Evolutionary conservation across 1,140 invertebrate genomes (phyloP).

Genomic region (Drosophila sechellia): DNA sequence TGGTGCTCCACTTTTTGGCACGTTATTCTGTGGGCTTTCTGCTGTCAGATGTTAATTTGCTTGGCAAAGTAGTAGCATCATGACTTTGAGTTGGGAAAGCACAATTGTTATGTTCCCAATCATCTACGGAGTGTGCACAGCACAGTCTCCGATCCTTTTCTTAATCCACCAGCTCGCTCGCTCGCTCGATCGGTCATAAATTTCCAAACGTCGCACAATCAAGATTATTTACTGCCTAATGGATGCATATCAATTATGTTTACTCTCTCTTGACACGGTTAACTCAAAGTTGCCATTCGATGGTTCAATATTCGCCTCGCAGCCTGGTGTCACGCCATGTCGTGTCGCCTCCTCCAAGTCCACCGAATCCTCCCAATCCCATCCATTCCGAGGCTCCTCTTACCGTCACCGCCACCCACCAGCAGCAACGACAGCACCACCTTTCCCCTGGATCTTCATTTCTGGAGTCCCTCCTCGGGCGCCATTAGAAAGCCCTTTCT

Average conservation of each 20-base stretch:
- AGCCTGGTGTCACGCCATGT: conserved; percentile 42
- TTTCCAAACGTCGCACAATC: conserved; percentile 27
- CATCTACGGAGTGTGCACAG: too few relatives aligned
- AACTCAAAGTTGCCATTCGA: conserved; percentile 27
- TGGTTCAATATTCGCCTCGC: conserved; percentile 37
- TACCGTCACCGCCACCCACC: too few relatives aligned
- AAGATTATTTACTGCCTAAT: conserved; percentile 41
- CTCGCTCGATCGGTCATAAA: conserved; percentile 3
- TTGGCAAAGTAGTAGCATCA: background rate
- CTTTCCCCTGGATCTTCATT: conserved; percentile 12
- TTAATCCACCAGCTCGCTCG: background rate
- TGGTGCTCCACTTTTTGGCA: background rate
- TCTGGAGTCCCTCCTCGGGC: conserved; percentile 6
- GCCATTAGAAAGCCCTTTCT: conserved; percentile 60
- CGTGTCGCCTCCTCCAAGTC: conserved; percentile 10
- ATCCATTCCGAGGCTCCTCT: too few relatives aligned
- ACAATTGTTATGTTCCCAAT: too few relatives aligned
- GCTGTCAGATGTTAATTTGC: background rate
- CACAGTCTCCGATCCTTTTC: background rate
- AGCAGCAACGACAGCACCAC: background rate
- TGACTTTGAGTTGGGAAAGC: too few relatives aligned
- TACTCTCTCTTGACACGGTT: conserved; percentile 51
- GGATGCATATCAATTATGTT: conserved; percentile 51
- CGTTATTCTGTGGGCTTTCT: background rate
- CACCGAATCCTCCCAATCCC: background rate